These are phyloP conservation scores for Bufo bufo DNA, from an alignment of 2,113 vertebrate species.

Conservation along the genomic window DNA sequence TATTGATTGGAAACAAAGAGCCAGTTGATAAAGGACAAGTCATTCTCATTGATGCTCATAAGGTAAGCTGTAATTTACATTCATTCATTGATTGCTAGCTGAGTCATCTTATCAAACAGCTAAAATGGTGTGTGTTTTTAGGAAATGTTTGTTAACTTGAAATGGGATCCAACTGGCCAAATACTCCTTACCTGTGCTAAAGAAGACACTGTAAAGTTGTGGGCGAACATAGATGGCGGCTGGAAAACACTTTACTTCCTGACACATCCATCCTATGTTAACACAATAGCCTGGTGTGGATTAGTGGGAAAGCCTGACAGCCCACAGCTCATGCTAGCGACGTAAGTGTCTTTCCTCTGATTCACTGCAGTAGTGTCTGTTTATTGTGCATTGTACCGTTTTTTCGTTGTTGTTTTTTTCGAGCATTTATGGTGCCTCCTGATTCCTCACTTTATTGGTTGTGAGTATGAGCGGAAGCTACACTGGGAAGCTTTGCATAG, in stretches of 20 bases:
- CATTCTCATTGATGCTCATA: conserved; percentile 90
- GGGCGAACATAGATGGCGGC: conserved; percentile 76
- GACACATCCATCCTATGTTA: conserved; percentile 83
- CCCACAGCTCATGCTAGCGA: conserved; percentile 83
- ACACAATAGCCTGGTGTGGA: conserved; percentile 85
- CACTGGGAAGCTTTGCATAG: too few species aligned
- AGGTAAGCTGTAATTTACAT: conserved; percentile 72
- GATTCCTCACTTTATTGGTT: too few species aligned
- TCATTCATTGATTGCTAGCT: background rate
- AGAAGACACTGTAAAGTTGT: conserved; percentile 92
- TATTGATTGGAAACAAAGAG: conserved; percentile 88
- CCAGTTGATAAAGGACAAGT: conserved; percentile 87
- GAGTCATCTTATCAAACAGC: background rate
- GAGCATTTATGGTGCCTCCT: too few species aligned
- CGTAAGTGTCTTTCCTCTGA: conserved; percentile 73
- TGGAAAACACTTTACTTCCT: conserved; percentile 86
- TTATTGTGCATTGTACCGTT: background rate
- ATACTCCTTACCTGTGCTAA: conserved; percentile 92
- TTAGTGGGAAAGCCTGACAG: conserved; percentile 79
- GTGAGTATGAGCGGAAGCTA: too few species aligned
- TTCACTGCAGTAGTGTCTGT: background rate
- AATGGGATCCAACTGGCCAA: conserved; percentile 89
- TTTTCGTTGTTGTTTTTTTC: too few species aligned
- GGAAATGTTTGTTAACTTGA: conserved; percentile 88
- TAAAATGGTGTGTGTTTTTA: conserved; percentile 58